Conservation (phyloP, 2,113 vertebrate species). For the Illadopsis cleaveri region DNA sequence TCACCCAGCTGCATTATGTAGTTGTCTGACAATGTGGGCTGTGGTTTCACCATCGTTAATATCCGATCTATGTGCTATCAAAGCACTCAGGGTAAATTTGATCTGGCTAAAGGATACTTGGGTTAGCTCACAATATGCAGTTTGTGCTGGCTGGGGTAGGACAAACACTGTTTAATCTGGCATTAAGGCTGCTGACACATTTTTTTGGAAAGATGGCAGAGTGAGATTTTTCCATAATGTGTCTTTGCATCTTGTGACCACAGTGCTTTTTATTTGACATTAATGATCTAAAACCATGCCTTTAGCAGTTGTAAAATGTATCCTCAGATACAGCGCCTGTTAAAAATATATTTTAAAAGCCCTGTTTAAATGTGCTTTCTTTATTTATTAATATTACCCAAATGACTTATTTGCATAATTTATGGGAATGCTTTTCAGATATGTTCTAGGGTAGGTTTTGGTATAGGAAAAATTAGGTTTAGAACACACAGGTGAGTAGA, state of each 20-base stretch:
- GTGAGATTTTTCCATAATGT: not conserved
- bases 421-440: not conserved
- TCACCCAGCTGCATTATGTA: conserved; percentile 12
- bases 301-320: not conserved
- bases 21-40: conserved; percentile 37
- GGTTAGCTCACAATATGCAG: not conserved
- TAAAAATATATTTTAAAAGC: not conserved
- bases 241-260: not conserved
- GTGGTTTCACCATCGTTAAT: not conserved
- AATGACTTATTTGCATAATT: not conserved
- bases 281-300: not conserved
- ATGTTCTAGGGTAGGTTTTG: not conserved
- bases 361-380: not conserved
- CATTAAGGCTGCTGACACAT: not conserved
- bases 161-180: not conserved
- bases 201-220: not conserved
- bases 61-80: not conserved
- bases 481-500: not conserved
- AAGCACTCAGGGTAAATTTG: not conserved
- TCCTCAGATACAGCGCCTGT: not conserved
- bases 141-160: not conserved
- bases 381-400: not conserved
- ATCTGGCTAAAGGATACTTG: not conserved
- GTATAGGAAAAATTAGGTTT: not conserved
- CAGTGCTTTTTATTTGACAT: not conserved